Evolutionary conservation across 2,113 vertebrate species (phyloP).

Genomic region (Dicrurus megarhynchus): DNA sequence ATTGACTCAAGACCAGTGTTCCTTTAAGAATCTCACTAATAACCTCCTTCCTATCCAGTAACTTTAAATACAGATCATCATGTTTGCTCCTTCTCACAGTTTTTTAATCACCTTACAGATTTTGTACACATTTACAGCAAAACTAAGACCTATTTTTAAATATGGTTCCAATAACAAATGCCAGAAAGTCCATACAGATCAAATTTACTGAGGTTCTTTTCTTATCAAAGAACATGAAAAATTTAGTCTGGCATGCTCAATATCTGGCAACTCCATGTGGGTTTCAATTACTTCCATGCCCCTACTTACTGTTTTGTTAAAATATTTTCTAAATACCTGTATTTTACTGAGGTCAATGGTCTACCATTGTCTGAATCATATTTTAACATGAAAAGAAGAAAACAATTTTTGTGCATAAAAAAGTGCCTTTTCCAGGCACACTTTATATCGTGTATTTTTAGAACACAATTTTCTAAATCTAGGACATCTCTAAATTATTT

Average conservation of each 20-base stretch:
- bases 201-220: background rate
- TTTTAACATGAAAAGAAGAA: background rate
- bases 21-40: background rate
- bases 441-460: conserved; percentile 31
- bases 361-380: background rate
- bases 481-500: conserved; percentile 52
- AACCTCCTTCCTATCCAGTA: background rate
- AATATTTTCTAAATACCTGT: background rate
- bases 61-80: background rate
- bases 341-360: background rate
- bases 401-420: background rate
- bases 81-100: background rate
- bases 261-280: background rate
- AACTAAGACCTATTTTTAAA: background rate
- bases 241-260: background rate
- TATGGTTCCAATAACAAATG: background rate
- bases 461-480: conserved; percentile 27
- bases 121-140: background rate
- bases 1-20: background rate
- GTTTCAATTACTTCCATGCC: background rate
- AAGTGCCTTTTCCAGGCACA: background rate
- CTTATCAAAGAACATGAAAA: background rate
- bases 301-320: background rate
- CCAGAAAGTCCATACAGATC: background rate
- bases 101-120: background rate